These are phyloP conservation scores for Muschampia plurimacula DNA, from an alignment of 2,888 invertebrate species.

Conservation along the genomic window DNA sequence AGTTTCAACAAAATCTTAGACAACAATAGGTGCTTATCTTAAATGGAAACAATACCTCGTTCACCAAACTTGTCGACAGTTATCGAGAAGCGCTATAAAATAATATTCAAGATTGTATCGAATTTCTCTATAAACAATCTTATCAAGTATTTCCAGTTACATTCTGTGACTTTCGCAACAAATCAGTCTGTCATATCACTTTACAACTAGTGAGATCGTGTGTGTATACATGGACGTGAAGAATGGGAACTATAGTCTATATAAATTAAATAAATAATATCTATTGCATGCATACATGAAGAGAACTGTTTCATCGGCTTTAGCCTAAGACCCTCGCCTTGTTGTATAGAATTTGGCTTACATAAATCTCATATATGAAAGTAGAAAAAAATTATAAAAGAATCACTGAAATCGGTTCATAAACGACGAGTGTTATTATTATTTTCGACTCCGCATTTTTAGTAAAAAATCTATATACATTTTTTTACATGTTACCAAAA, in stretches of 20 bases:
- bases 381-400: no score
- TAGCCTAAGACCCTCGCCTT: no score
- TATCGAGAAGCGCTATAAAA: slow-evolving; percentile 29
- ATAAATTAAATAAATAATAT: neutral
- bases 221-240: neutral
- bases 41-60: slow-evolving; percentile 32
- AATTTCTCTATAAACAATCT: slow-evolving; percentile 16
- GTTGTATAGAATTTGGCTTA: no score
- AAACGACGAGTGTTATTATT: no score
- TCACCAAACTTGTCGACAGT: slow-evolving; percentile 30
- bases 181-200: slow-evolving; percentile 8
- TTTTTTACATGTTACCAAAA: no score
- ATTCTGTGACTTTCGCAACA: slow-evolving; percentile 8
- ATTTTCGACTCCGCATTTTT: no score
- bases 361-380: no score
- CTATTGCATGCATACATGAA: no score
- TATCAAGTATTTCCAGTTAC: slow-evolving; percentile 22
- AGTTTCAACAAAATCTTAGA: slow-evolving; percentile 9
- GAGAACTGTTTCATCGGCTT: no score
- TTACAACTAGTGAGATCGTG: neutral
- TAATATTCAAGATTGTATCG: slow-evolving; percentile 29
- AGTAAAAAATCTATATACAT: no score
- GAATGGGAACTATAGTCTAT: neutral
- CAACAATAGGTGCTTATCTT: slow-evolving; percentile 18
- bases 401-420: no score